Evolutionary conservation across 1,140 invertebrate genomes (phyloP).

Genomic region (Muscidifurax raptorellus): DNA sequence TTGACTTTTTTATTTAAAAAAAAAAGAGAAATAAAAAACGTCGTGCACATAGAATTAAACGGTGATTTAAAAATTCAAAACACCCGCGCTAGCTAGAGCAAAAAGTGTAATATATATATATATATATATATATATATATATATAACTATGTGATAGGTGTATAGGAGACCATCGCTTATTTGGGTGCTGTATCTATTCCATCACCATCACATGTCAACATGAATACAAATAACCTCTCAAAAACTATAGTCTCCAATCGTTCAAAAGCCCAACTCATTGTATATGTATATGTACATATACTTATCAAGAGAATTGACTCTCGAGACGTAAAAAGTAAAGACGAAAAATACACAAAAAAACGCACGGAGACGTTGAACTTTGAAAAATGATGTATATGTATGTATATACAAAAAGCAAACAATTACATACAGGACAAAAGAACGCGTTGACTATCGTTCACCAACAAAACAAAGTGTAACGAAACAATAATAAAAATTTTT

Average conservation of each 20-base stretch:
- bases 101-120: too few relatives aligned
- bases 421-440: neutral
- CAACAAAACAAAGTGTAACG: neutral
- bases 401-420: neutral
- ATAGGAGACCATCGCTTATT: neutral
- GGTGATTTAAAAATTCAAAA: neutral
- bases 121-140: too few relatives aligned
- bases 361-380: neutral
- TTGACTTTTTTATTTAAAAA: too few relatives aligned
- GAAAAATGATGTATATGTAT: neutral
- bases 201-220: neutral
- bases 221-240: neutral
- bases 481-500: too few relatives aligned
- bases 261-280: neutral
- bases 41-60: too few relatives aligned
- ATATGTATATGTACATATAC: too few relatives aligned
- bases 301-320: too few relatives aligned
- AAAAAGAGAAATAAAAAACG: too few relatives aligned
- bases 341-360: neutral
- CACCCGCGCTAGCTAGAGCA: too few relatives aligned
- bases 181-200: neutral
- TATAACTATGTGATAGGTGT: too few relatives aligned
- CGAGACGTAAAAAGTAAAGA: neutral
- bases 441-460: neutral
- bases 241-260: neutral